Base-by-base conservation (phyloP, 2,797 vertebrate species). In the Gouania willdenowi region DNA sequence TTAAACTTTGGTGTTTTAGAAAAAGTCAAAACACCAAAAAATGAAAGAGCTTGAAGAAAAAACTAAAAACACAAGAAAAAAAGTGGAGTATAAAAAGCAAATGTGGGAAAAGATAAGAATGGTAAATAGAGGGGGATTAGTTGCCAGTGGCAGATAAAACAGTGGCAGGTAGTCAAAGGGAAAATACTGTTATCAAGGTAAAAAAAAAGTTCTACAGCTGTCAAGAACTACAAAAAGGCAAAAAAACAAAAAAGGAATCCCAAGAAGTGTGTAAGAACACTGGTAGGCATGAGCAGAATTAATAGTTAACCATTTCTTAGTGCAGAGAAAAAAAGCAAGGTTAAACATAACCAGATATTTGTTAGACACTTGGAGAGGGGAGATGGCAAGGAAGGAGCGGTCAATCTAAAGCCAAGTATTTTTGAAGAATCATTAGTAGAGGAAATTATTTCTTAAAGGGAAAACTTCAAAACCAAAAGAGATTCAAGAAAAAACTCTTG, bases 11-110 rank as follows among this genome's bases (percentile, higher is more conserved):
- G 80, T 75, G 70, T 64, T 53, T 65, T 46, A 42, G 29, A 32
- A 75, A 75, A 76, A 66, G 62, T 61, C 56, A 78, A 83, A 76
- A 81, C 82, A 75, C 83, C 86, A 55, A 82, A 90, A 65, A 55
- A 70, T 51, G 51, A 37, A 48, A 57, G 71, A 48, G 67, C 66
- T 74, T 58, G 57, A 76, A 57, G 71, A 51, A 75, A 76, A 71
- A 81, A 51, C n/a, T n/a, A n/a, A n/a, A n/a, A n/a, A 79, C 77
- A 60, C 63, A 52, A 46, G 62, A 61, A 81, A 77, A 83, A 77
- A 78, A 62, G 82, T 74, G 70, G 45, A 66, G 53, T 62, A 77
- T 60, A 78, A 64, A 69, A 84, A 76, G 81, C 69, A 71, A 82
- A 83, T 80, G 72, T 44, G 70, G 50, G 64, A 55, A 70, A 76